A percentile compares a stretch with the other conserved stretches of the same genome.
Evolutionary conservation across 2,113 vertebrate species (phyloP).

Genomic region (Corvus hawaiiensis): DNA sequence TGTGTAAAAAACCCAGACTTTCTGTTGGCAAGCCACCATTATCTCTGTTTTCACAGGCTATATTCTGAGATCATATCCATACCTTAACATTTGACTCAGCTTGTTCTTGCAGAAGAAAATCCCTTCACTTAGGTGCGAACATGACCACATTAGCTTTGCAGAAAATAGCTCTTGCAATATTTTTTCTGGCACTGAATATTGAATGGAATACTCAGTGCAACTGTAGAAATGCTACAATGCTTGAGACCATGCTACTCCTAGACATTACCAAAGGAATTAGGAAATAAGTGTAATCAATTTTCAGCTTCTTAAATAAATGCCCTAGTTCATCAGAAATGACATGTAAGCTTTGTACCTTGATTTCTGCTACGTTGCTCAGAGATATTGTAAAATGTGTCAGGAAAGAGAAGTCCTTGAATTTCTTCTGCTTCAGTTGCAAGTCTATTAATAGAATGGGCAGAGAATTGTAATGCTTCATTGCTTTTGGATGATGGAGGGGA

Average conservation of each 20-base stretch:
- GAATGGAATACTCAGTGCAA: not conserved
- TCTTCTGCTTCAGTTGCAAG: slow-evolving; percentile 59
- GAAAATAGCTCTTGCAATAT: not conserved
- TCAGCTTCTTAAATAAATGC: slow-evolving; percentile 19
- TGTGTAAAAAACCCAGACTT: not conserved
- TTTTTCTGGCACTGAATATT: not conserved
- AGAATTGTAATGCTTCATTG: slow-evolving; percentile 58
- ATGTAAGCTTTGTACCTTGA: slow-evolving; percentile 24
- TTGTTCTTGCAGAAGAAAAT: not conserved
- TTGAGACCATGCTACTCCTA: not conserved
- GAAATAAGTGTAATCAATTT: slow-evolving; percentile 4
- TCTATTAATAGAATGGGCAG: slow-evolving; percentile 64
- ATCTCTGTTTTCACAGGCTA: not conserved
- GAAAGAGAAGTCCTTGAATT: slow-evolving; percentile 59
- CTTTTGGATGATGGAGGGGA: slow-evolving; percentile 55
- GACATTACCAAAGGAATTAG: not conserved
- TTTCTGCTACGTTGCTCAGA: slow-evolving; percentile 8
- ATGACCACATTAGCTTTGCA: not conserved
- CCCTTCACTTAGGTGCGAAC: not conserved
- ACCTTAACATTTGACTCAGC: not conserved
- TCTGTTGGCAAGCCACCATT: not conserved
- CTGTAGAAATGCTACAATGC: not conserved
- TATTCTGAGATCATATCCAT: not conserved
- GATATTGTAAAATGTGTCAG: slow-evolving; percentile 39
- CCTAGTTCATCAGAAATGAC: slow-evolving; percentile 7